Evolutionary conservation across 92 coral and sea anemone genomes (phyloP), one percentile per base, ranked within the genome.

Genomic region (Meandrina meandrites): DNA sequence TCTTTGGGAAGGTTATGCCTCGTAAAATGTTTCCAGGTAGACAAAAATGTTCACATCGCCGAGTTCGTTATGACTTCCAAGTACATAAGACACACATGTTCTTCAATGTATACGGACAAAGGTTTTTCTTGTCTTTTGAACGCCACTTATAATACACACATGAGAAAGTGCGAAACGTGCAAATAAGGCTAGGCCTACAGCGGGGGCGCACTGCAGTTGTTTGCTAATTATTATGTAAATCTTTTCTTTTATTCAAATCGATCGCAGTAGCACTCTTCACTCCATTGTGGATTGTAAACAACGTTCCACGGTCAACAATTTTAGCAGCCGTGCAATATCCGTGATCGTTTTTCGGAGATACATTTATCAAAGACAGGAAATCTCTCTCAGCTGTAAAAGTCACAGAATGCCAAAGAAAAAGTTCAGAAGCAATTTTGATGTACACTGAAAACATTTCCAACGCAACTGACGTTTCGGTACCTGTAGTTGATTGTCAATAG

Each of bases 181-280:
- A 70, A 80, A 66, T 66, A 54, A 60, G 32, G n/a, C 14, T 24
- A 74, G 11, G 68, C 24, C 21, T 40, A 22, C 72, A 60, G 82
- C 81, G 82, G 82, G 81, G 62, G 82, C 48, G 47, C 67, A 47
- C 79, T 56, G 21, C 19, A 70, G 48, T 31, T 71, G 86, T 83
- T 54, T 47, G 82, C 45, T 64, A 62, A 85, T 85, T 85, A 45
- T 60, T 85, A 85, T 85, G 88, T 64, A 60, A 85, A 85, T 85
- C 82, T 47, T 22, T 8, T 68, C 76, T 60, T 66, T 85, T 85
- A 77, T 85, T 85, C 82, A 85, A 85, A 85, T 78, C 50, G 48
- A 30, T 66, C 76, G 42, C 76, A 32, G 50, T 4, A 58, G 77
- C 35, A 31, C 75, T 45, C 66, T 76, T n/a, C 47, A 60, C 77